Evolutionary conservation across 2,888 invertebrate species (phyloP).

Genomic region (Amorpha juglandis): DNA sequence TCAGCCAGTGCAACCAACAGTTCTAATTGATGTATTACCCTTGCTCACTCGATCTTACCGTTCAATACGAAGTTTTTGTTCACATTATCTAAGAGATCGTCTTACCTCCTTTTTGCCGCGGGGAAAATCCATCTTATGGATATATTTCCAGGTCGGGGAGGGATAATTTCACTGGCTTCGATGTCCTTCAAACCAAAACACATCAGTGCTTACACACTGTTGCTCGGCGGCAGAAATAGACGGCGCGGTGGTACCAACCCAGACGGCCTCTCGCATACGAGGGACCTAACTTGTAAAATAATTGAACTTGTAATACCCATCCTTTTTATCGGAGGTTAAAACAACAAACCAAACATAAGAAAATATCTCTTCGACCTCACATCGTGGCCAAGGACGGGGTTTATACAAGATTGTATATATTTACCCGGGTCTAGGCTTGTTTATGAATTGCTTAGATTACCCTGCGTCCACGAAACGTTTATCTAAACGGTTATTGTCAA

Average conservation of each 20-base stretch:
- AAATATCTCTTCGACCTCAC: not conserved
- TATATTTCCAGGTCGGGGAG: no score
- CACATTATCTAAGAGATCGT: constrained; percentile 1
- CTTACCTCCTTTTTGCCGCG: no score
- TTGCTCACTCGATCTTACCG: no score
- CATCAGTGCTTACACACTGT: no score
- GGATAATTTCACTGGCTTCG: no score
- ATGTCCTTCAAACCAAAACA: no score
- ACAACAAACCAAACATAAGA: not conserved
- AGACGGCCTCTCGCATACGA: no score
- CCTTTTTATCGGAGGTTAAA: not conserved
- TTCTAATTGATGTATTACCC: not conserved
- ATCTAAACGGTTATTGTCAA: not conserved
- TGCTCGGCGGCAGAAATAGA: no score
- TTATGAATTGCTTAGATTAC: not conserved
- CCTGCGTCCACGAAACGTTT: not conserved
- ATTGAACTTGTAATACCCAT: no score
- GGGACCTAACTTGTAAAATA: no score
- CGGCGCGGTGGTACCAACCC: no score
- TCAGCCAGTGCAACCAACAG: not conserved
- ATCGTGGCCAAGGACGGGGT: not conserved
- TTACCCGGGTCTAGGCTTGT: not conserved
- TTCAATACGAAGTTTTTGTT: not conserved
- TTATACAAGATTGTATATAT: not conserved
- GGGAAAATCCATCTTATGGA: no score